These are phyloP conservation scores for Erebia epiphron DNA, from an alignment of 2,888 invertebrate species.

Conservation along the genomic window DNA sequence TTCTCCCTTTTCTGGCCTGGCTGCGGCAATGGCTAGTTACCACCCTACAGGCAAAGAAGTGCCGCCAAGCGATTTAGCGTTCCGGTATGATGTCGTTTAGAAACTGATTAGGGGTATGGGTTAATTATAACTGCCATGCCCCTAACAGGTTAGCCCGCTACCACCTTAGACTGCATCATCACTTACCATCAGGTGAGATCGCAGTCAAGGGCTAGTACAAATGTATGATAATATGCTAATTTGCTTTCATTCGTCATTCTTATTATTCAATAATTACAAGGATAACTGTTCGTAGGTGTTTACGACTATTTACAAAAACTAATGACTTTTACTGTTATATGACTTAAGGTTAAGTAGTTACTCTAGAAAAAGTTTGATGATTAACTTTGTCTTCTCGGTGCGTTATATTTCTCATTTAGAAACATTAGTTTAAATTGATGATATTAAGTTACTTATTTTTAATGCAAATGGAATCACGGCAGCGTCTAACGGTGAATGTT, in stretches of 20 bases:
- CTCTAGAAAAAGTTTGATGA: background rate
- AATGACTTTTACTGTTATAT: conserved; percentile 4
- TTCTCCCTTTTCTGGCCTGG: too few relatives aligned
- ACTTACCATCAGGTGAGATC: too few relatives aligned
- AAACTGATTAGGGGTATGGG: too few relatives aligned
- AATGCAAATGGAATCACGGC: conserved; percentile 11
- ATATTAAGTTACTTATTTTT: background rate
- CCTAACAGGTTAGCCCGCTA: too few relatives aligned
- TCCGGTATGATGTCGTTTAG: too few relatives aligned
- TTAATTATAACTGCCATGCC: too few relatives aligned
- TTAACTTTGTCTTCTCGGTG: background rate
- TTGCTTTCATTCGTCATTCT: background rate
- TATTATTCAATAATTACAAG: background rate
- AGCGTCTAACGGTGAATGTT: conserved; percentile 16
- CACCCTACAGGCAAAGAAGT: too few relatives aligned
- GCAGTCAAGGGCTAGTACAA: too few relatives aligned
- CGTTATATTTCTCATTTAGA: background rate
- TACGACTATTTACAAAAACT: background rate
- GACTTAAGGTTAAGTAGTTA: background rate
- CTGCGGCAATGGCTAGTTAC: too few relatives aligned
- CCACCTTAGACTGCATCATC: too few relatives aligned
- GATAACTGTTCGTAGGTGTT: background rate
- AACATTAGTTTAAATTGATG: background rate
- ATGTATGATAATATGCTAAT: too few relatives aligned
- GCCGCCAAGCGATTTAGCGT: too few relatives aligned